Evolutionary conservation across 2,888 invertebrate species (phyloP), one percentile per base, ranked within the genome.

Genomic region (Nymphalis polychloros): DNA sequence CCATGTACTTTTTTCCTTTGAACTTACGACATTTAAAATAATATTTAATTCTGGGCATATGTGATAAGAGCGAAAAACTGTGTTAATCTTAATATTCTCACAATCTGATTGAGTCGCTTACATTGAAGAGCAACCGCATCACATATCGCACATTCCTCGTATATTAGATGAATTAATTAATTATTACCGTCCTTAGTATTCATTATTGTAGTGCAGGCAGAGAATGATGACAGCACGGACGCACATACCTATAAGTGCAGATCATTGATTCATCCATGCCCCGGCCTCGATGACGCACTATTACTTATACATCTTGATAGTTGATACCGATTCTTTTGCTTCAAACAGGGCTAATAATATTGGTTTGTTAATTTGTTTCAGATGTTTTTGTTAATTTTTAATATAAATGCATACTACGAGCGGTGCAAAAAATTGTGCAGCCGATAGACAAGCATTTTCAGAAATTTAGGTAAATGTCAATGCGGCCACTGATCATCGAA

Each of bases 101-200:
- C 60, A 68, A 70, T 72, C 68, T 72, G 72, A 70, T 72, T 23
- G 59, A 70, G 55, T 57, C 55, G 61, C 64, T 64, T 61, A 66
- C 70, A 72, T 67, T 69, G 68, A 70, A 63, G 68, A 49, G 59
- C 64, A 53, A 65, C 57, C 35, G 52, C 52, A 7, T 50, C 47
- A 46, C 67, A 69, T 70, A 72, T 72, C 59, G 64, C 68, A 68
- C 75, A 76, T 73, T 74, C 76, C 74, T 67, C 69, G 69, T 72
- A 72, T 67, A 76, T 74, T 74, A 73, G 71, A 72, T 66, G 66
- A 72, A 70, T 72, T 68, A 69, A 72, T 73, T 71, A 75, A 76
- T 76, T 75, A 75, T 72, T 71, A 72, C 71, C 64, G 71, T 70
- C 75, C 76, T 74, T 75, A 74, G 76, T 76, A 72, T 71, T 69